A percentile compares a stretch with the other conserved stretches of the same genome.
These are phyloP conservation scores for Tamias sibiricus DNA, from an alignment of 2,113 vertebrate genomes.

Conservation along the genomic window DNA sequence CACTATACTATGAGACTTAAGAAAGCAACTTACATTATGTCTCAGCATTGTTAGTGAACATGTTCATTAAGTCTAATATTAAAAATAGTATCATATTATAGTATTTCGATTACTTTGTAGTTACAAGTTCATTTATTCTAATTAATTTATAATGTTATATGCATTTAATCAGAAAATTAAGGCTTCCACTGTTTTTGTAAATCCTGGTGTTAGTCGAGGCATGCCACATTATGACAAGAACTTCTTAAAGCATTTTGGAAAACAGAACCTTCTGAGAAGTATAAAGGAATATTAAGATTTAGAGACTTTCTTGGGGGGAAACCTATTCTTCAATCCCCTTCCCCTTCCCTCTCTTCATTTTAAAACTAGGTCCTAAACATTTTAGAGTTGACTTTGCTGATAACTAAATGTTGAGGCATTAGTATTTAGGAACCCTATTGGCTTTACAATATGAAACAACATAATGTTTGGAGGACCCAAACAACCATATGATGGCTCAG, in stretches of 20 bases:
- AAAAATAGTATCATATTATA: background rate
- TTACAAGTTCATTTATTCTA: background rate
- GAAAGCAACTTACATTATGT: background rate
- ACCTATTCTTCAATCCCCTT: background rate
- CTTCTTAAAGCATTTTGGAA: slow-evolving; percentile 58
- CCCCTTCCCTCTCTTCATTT: background rate
- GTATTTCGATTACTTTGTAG: background rate
- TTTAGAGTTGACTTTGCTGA: slow-evolving; percentile 9
- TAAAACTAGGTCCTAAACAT: background rate
- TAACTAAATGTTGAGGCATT: slow-evolving; percentile 43
- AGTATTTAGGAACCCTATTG: background rate
- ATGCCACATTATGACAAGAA: background rate
- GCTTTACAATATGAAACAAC: background rate
- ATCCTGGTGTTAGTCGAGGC: slow-evolving; percentile 34
- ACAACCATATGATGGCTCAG: background rate
- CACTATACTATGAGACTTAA: background rate
- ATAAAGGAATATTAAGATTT: slow-evolving; percentile 37
- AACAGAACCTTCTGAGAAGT: slow-evolving; percentile 30
- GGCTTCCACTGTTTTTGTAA: slow-evolving; percentile 34
- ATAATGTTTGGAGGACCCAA: background rate
- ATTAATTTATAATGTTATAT: background rate
- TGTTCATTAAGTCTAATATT: background rate
- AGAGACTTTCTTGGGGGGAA: slow-evolving; percentile 47
- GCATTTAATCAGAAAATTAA: background rate
- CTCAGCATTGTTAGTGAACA: background rate